Base-by-base conservation (phyloP, 2,797 vertebrate genomes). In the Loris lydekkerianus region DNA sequence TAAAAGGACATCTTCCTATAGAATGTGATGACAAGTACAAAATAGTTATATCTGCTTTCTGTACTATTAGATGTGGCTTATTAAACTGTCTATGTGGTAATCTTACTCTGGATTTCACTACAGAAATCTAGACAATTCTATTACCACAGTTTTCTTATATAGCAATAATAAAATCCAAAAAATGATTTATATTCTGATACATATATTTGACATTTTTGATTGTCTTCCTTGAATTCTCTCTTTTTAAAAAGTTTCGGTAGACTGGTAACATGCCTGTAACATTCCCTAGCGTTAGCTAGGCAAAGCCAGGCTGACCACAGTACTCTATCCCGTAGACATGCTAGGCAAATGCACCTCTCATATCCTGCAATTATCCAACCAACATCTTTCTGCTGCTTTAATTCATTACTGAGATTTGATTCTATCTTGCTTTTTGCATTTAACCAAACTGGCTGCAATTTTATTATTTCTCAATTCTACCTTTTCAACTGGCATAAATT, bases 341-440 rank as follows among this genome's bases (percentile, higher is more conserved):
- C 21, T 11, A 58, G 27, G 91, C 61, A 91, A 49, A 77, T 20
- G 40, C 0, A 91, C 10, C 58, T 92, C 23, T 87, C 31, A 34
- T 46, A 69, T 63, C 46, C 23, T 78, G 9, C 46, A n/a, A 69
- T 69, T 60, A n/a, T 8, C 37, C 56, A 94, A 29, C 15, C 34
- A 82, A 13, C 2, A 92, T 67, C 34, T 89, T 93, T 85, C 76
- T 94, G 91, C 65, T 81, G 83, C 13, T 43, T 78, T 89, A 89
- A 75, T 49, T 87, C 49, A 96, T 40, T 60, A 80, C 58, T 88
- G 37, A 90, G 18, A 92, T 85, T 31, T 76, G 11, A 95, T 56
- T 75, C 69, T 85, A 63, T n/a, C 95, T 27, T 78, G 67, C n/a
- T 84, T 92, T 90, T 72, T 92, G 49, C 49, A 93, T 70, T 86